phyloP scores from a whole-genome alignment of 2,113 vertebrate genomes.

The Rhynchomys soricoides region DNA sequence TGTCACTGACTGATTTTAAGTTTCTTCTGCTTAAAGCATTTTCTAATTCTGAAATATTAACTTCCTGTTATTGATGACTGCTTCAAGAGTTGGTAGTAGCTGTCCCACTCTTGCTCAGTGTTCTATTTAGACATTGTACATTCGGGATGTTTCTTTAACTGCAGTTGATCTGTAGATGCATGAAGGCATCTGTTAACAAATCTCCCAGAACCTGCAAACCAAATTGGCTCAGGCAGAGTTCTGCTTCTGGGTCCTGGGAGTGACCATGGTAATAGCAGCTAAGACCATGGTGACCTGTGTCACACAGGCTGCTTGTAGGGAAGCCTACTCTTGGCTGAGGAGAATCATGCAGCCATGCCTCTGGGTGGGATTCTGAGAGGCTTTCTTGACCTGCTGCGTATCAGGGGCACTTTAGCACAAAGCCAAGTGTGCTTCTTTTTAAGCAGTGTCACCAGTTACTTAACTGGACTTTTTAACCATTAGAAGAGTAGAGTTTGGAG shows the following conservation, averaged over 20 bases:
- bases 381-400: not conserved
- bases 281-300: not conserved
- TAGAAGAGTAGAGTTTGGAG: not conserved
- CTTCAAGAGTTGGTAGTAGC: not conserved
- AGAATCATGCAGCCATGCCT: not conserved
- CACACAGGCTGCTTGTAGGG: not conserved
- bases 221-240: not conserved
- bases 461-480: not conserved
- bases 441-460: not conserved
- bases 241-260: not conserved
- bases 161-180: conserved; percentile 28
- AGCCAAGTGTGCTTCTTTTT: not conserved
- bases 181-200: not conserved
- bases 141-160: conserved; percentile 48
- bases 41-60: not conserved
- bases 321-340: not conserved
- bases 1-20: not conserved
- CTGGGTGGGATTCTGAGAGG: not conserved
- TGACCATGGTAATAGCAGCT: not conserved
- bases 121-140: conserved; percentile 9
- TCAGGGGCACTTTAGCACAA: not conserved
- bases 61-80: not conserved
- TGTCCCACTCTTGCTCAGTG: not conserved
- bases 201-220: not conserved
- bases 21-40: not conserved